A percentile compares a stretch with the other conserved stretches of the same genome.
Conservation (phyloP, 2,113 vertebrate genomes). For the Carettochelys insculpta region DNA sequence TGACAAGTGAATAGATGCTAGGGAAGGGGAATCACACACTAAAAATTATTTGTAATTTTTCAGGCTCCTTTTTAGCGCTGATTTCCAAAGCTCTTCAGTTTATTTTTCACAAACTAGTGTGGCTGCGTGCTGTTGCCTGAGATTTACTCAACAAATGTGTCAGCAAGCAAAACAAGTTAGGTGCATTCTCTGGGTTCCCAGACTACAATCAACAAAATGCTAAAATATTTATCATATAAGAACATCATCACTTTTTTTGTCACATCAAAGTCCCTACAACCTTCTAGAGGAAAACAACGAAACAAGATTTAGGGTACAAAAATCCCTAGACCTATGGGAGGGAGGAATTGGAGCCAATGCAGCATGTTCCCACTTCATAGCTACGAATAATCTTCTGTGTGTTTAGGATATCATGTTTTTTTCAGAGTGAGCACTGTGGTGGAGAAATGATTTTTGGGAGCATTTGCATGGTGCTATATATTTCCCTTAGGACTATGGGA, state of each 20-base stretch:
- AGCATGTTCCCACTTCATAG: not conserved
- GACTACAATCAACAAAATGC: not conserved
- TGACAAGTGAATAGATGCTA: not conserved
- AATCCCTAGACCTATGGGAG: not conserved
- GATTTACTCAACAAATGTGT: slow-evolving; percentile 60
- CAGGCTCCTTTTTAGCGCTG: not conserved
- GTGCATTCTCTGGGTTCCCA: slow-evolving; percentile 23
- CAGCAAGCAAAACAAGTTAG: slow-evolving; percentile 39
- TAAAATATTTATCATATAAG: slow-evolving; percentile 52
- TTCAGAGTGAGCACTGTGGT: not conserved
- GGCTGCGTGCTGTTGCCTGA: slow-evolving; percentile 21
- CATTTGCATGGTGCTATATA: not conserved
- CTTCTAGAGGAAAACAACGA: not conserved
- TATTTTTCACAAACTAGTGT: slow-evolving; percentile 34
- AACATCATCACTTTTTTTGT: not conserved
- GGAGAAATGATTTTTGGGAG: not conserved
- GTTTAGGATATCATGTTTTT: not conserved
- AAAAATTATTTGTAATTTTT: slow-evolving; percentile 28
- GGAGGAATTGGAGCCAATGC: not conserved
- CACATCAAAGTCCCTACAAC: slow-evolving; percentile 2
- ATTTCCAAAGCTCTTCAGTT: slow-evolving; percentile 57
- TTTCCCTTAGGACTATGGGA: not conserved
- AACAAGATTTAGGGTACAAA: not conserved
- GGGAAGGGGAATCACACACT: not conserved
- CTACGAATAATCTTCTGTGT: not conserved